Conservation (phyloP, 2,797 vertebrate genomes). For the Dicrostonyx torquatus region DNA sequence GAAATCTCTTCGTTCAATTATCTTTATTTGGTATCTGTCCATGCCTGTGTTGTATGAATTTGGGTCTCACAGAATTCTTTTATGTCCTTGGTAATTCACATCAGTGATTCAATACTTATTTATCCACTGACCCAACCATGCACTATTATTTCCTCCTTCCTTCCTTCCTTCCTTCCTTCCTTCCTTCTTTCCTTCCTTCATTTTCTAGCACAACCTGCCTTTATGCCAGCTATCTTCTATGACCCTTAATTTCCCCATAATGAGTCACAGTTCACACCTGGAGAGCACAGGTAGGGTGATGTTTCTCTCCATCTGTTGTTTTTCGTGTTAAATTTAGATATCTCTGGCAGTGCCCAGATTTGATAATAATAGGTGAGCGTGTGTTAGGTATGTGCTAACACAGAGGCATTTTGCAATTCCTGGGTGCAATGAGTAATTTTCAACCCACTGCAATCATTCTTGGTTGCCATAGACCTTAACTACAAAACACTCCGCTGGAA, state of each 20-base stretch:
- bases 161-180: background rate
- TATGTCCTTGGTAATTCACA: background rate
- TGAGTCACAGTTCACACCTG: slow-evolving; percentile 62
- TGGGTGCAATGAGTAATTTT: slow-evolving; percentile 50
- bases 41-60: background rate
- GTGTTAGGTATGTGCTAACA: slow-evolving; percentile 18
- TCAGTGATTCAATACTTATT: background rate
- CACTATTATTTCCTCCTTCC: background rate
- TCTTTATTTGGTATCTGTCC: background rate
- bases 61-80: background rate
- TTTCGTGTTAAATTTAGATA: slow-evolving; percentile 69
- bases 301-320: slow-evolving; percentile 68
- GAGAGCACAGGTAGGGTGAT: background rate
- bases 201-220: background rate
- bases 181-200: background rate
- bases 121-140: no score
- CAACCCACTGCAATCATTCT: slow-evolving; percentile 22
- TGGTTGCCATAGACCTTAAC: slow-evolving; percentile 35
- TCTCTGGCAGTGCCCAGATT: slow-evolving; percentile 53
- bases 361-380: slow-evolving; percentile 43
- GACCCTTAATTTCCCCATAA: slow-evolving; percentile 22
- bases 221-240: background rate
- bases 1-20: slow-evolving; percentile 10
- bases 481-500: slow-evolving; percentile 45
- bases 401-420: slow-evolving; percentile 62